Evolutionary conservation across 1,140 invertebrate species (phyloP), one percentile per base, ranked within the genome.

Genomic region (Ceratosolen fusciceps): DNA sequence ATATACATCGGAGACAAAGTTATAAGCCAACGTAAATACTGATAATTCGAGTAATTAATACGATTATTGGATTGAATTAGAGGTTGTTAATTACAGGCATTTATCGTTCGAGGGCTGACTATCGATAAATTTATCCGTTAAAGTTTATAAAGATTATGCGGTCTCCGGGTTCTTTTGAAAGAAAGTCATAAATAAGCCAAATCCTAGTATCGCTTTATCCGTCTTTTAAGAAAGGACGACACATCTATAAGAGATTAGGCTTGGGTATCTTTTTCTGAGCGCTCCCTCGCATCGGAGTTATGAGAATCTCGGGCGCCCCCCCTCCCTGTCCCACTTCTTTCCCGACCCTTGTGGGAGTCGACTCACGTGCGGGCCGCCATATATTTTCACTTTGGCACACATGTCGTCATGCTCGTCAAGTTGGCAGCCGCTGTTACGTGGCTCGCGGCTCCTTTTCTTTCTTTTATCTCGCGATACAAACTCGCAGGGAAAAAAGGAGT

Each of bases 371-470:
- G 82, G 77, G 68, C 81, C 74, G 84, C 85, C 83, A 90, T 90
- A 90, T 86, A 89, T 91, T 91, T 91, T 91, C 90, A 90, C 90
- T 91, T 91, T 90, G 86, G 87, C 89, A 86, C 90, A 91, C 87
- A 87, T 90, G 90, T 88, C 85, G 87, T 88, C 84, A 84, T 85
- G 85, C 85, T 86, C 86, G 86, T 86, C 86, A 84, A 83, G 75
- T 86, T 87, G 73, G 82, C 87, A 89, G 88, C 87, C 86, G 52
- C 9, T 85, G 86, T 83, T 84, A 82, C 83, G 47, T 79, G 74
- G 81, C 80, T 85, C 76, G 16, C 56, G 24, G 43, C 67, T 67
- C 37, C 34, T 74, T 68, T 80, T 81, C 71, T 71, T 65, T 78
- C n/a, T 73, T 70, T 54, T 54, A 67, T 67, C 76, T 79, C 39